phyloP scores from a whole-genome alignment of 2,113 vertebrate species.

The Pygoscelis antarcticus region DNA sequence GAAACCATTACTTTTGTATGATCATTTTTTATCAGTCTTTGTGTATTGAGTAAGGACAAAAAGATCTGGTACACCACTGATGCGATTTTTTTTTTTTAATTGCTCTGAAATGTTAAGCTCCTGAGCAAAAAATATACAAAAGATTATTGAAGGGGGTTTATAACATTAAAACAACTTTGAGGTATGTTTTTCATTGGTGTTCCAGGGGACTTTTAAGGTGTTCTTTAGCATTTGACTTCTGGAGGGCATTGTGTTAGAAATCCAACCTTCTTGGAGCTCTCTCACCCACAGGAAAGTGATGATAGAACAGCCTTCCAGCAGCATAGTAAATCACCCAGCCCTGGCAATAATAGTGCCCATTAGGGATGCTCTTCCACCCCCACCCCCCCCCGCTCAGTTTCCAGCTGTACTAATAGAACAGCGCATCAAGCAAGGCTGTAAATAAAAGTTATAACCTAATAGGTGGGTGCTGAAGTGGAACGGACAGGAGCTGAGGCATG shows the following conservation, averaged over 20 bases:
- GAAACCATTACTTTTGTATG: not conserved
- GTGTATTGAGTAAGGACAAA: constrained; percentile 16
- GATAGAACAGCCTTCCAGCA: constrained; percentile 43
- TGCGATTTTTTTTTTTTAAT: constrained; percentile 10
- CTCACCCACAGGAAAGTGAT: not conserved
- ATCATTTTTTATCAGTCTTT: not conserved
- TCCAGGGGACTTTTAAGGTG: constrained; percentile 21
- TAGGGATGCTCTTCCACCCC: constrained; percentile 45
- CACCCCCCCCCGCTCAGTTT: constrained; percentile 13
- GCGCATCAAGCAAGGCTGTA: constrained; percentile 76
- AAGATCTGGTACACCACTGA: constrained; percentile 2
- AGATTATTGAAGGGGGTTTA: not conserved
- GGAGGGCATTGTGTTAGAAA: constrained; percentile 49
- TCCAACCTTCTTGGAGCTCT: constrained; percentile 20
- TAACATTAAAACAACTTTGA: constrained; percentile 5
- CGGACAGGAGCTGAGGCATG: constrained; percentile 71
- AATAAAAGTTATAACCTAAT: constrained; percentile 85
- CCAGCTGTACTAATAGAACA: constrained; percentile 76
- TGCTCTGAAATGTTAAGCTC: constrained; percentile 5
- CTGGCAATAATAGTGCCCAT: constrained; percentile 65
- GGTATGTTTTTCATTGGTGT: not conserved
- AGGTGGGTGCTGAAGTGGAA: constrained; percentile 74
- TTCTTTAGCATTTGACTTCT: constrained; percentile 34
- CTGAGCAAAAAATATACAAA: constrained; percentile 17
- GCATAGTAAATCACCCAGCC: constrained; percentile 62